phyloP scores from a whole-genome alignment of 2,113 vertebrate species.

The Corapipo altera region DNA sequence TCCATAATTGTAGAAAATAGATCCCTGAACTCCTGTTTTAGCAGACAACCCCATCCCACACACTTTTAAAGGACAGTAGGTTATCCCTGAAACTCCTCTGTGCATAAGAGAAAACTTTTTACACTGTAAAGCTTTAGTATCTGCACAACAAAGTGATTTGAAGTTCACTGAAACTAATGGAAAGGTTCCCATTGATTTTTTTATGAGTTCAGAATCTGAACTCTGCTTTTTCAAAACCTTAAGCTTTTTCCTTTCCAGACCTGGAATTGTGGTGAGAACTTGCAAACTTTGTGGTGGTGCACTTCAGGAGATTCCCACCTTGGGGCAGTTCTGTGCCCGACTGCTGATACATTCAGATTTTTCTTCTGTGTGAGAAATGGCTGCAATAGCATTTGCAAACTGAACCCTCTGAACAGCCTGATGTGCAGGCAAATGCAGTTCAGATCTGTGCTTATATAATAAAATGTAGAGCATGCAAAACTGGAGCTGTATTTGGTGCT shows the following conservation, averaged over 20 bases:
- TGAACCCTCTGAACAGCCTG: background rate
- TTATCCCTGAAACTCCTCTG: background rate
- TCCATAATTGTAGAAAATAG: background rate
- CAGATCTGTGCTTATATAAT: background rate
- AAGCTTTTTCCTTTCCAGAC: background rate
- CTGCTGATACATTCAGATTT: background rate
- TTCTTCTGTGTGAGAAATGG: background rate
- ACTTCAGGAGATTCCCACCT: background rate
- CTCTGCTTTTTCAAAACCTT: background rate
- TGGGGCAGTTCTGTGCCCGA: background rate
- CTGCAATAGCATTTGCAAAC: background rate
- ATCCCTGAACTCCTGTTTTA: background rate
- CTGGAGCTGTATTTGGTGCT: slow-evolving; percentile 2
- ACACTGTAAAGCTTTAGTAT: background rate
- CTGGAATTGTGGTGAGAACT: background rate
- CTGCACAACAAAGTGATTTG: background rate
- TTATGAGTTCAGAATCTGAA: background rate
- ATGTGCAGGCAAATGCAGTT: background rate
- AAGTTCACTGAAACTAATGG: background rate
- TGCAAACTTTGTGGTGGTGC: background rate
- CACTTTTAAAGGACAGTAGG: background rate
- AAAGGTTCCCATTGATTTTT: background rate
- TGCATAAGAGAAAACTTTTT: background rate
- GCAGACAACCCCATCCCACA: background rate
- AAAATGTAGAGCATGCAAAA: slow-evolving; percentile 12